phyloP scores from a whole-genome alignment of 2,113 vertebrate species.

The Candoia aspera region DNA sequence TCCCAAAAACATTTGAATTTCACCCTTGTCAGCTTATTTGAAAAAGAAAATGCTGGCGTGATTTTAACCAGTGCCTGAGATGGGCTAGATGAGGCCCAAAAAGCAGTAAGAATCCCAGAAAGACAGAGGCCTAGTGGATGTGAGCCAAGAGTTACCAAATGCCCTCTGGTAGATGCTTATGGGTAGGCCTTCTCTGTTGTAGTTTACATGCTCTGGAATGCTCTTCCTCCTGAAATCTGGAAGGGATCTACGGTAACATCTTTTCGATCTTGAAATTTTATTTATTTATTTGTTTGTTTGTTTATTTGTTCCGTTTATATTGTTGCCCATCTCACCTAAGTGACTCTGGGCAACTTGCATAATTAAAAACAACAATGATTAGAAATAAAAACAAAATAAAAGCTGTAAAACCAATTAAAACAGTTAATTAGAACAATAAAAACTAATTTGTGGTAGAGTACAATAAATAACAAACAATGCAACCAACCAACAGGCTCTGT shows the following conservation, averaged over 20 bases:
- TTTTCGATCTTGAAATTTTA: background rate
- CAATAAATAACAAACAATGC: background rate
- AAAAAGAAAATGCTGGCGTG: background rate
- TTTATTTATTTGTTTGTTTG: background rate
- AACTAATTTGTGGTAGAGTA: background rate
- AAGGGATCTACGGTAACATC: background rate
- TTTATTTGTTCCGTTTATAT: background rate
- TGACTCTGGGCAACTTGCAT: background rate
- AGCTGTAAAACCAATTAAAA: background rate
- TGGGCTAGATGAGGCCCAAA: background rate
- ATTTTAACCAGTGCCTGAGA: background rate
- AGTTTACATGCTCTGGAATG: background rate
- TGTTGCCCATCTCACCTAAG: background rate
- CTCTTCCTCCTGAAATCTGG: background rate
- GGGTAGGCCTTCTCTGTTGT: background rate
- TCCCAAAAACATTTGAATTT: background rate
- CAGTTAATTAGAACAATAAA: background rate
- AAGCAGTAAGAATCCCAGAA: background rate
- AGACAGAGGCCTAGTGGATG: background rate
- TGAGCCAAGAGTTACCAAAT: background rate
- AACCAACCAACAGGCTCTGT: background rate
- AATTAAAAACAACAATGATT: background rate
- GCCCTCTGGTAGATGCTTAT: background rate
- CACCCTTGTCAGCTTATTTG: background rate
- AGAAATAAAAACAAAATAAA: background rate